A percentile compares a stretch with the other conserved stretches of the same genome.
These are phyloP conservation scores for Scotopteryx bipunctaria DNA, from an alignment of 2,888 invertebrate genomes.

Conservation along the genomic window DNA sequence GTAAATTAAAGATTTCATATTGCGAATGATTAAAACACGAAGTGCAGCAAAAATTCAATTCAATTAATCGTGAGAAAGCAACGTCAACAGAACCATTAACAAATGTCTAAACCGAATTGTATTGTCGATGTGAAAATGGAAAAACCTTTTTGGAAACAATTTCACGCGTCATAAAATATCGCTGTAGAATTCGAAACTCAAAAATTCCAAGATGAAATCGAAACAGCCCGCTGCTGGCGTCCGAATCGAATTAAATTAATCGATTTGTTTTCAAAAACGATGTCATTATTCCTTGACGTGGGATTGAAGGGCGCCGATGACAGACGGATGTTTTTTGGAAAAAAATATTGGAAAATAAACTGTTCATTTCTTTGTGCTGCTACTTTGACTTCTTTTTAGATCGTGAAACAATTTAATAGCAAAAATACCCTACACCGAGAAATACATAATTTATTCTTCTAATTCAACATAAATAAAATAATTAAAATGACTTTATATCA, in stretches of 20 bases:
- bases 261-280: constrained; percentile 76
- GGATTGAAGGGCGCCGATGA: constrained; percentile 61
- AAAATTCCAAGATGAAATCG: constrained; percentile 65
- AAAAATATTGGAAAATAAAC: constrained; percentile 37
- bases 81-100: constrained; percentile 64
- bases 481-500: too few species aligned
- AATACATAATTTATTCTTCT: too few species aligned
- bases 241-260: constrained; percentile 80
- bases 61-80: constrained; percentile 55
- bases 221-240: constrained; percentile 65
- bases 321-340: constrained; percentile 53
- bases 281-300: constrained; percentile 70
- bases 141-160: constrained; percentile 72
- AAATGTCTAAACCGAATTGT: constrained; percentile 66
- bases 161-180: constrained; percentile 81
- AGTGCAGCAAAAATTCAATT: constrained; percentile 17
- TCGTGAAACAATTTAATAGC: too few species aligned
- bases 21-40: too few species aligned
- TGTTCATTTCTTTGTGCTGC: constrained; percentile 16
- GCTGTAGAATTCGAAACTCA: constrained; percentile 61
- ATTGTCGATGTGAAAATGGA: constrained; percentile 77
- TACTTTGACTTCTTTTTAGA: too few species aligned
- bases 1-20: too few species aligned
- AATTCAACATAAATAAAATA: too few species aligned
- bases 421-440: too few species aligned